Evolutionary conservation across 2,888 invertebrate genomes (phyloP), one percentile per base, ranked within the genome.

Genomic region (Euspilapteryx auroguttella): DNA sequence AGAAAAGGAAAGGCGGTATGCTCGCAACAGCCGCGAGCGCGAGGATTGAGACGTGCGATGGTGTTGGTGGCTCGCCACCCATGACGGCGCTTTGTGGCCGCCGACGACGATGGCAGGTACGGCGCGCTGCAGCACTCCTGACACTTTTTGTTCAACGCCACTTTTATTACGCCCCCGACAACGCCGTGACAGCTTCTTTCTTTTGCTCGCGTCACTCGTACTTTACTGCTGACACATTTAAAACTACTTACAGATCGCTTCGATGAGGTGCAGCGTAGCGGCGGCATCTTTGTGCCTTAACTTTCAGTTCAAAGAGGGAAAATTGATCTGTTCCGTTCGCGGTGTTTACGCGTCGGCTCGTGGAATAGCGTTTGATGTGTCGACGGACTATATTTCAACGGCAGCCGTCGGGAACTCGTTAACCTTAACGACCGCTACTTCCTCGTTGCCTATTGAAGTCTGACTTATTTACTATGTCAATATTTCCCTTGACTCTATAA

Each of bases 21-120:
- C 64, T 50, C 35, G 31, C 55, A 61, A 64, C 62, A 54, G 61
- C 58, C 65, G 62, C 65, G 68, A 61, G 71, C 69, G 73, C n/a
- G n/a, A n/a, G n/a, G 76, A 76, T 77, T 76, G 73, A 71, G 75
- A 73, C 68, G 73, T 73, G 73, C 66, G 61, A 64, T 62, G 68
- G 69, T 68, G 76, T 65, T 58, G 71, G 64, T 62, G 65, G 68
- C 71, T 63, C 57, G 73, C 73, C 76, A 75, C 75, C 75, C 76
- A 73, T 65, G 75, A 63, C 66, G 73, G 51, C 58, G 63, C 73
- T 71, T 71, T 71, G 71, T 63, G 55, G 37, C 5, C 17, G 17
- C 17, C 41, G 45, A 13, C 29, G 12, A 7, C 25, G 32, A 26
- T 45, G 36, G 46, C 42, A 40, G 45, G 41, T 39, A 42, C 41